Evolutionary conservation across 2,797 vertebrate genomes (phyloP).

Genomic region (Aldrovandia affinis): DNA sequence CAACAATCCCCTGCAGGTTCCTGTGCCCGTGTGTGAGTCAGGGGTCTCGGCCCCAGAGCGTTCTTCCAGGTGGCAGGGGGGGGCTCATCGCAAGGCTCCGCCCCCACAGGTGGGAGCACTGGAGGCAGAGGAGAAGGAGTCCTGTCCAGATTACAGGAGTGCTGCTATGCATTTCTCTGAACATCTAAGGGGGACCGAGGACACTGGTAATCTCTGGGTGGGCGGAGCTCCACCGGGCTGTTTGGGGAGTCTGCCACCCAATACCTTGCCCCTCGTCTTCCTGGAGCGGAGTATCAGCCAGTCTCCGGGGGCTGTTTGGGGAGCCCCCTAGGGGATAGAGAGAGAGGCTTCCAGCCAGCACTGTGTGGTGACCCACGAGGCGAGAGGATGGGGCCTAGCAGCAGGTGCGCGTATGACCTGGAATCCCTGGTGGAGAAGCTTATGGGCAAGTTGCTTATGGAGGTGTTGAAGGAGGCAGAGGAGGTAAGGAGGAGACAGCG

Average conservation of each 20-base stretch:
- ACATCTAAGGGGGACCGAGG: background rate
- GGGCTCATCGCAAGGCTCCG: background rate
- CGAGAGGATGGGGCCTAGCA: background rate
- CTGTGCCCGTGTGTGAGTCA: background rate
- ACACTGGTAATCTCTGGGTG: background rate
- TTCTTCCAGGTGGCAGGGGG: background rate
- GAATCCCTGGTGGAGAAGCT: conserved; percentile 34
- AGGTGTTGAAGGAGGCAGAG: conserved; percentile 41
- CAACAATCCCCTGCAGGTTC: conserved; percentile 33
- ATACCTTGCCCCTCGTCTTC: background rate
- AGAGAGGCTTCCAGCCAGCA: background rate
- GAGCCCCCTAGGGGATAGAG: background rate
- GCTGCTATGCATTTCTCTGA: background rate
- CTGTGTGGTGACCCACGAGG: conserved; percentile 17
- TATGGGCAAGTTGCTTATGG: conserved; percentile 39
- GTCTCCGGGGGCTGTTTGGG: background rate
- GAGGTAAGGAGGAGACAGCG: conserved; percentile 28
- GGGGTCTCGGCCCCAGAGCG: background rate
- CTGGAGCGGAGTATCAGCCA: conserved; percentile 1
- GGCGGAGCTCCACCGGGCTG: background rate
- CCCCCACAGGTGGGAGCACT: background rate
- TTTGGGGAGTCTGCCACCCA: background rate
- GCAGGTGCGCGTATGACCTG: conserved; percentile 25
- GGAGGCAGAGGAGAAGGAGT: background rate
- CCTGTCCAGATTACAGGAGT: background rate